A percentile compares a stretch with the other conserved stretches of the same genome.
Conservation (phyloP, 2,113 vertebrate species). For the Melanotaenia duboulayi region DNA sequence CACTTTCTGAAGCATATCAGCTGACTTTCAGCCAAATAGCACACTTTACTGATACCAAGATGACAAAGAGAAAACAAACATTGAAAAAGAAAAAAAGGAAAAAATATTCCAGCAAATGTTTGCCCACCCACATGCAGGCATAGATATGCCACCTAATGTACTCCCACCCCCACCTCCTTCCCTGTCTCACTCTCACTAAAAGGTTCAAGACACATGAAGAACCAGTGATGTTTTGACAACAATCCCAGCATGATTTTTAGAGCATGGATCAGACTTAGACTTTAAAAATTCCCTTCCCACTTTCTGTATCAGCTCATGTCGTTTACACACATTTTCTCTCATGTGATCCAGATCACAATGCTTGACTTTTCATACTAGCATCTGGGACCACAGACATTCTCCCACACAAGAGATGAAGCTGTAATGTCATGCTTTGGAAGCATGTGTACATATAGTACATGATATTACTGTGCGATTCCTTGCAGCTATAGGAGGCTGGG, state of each 20-base stretch:
- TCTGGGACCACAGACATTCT: background rate
- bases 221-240: conserved; percentile 56
- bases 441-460: background rate
- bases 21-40: conserved; percentile 23
- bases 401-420: background rate
- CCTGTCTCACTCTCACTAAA: conserved; percentile 18
- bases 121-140: conserved; percentile 51
- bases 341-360: conserved; percentile 57
- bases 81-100: background rate
- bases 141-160: conserved; percentile 34
- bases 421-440: background rate
- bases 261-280: conserved; percentile 34
- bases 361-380: conserved; percentile 36
- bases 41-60: conserved; percentile 22
- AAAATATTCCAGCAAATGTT: background rate
- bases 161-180: background rate
- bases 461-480: background rate
- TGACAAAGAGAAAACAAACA: conserved; percentile 20
- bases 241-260: conserved; percentile 48
- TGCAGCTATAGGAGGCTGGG: conserved; percentile 22
- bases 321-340: conserved; percentile 15
- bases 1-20: background rate
- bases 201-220: conserved; percentile 36
- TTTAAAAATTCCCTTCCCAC: background rate
- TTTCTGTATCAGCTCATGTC: conserved; percentile 12